Base-by-base conservation (phyloP, 1,140 invertebrate species). In the Lepeophtheirus salmonis region DNA sequence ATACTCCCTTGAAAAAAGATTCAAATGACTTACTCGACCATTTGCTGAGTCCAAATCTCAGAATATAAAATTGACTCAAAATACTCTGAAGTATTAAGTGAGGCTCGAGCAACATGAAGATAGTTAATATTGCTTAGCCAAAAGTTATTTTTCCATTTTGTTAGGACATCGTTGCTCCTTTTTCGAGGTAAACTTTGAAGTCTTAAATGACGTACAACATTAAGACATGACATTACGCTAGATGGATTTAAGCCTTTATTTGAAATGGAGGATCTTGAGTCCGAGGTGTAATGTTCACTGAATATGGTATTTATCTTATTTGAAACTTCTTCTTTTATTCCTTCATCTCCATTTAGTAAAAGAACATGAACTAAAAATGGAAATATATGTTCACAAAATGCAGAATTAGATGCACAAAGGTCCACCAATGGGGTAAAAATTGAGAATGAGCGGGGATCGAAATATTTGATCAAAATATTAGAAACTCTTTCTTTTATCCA, bases 21-120 rank as follows among this genome's bases (percentile, higher is more conserved):
- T n/a, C n/a, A n/a, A n/a, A n/a, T n/a, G 2, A 18, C 17, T 25
- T 24, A 23, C 25, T 25, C 26, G 17, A 24, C n/a, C 4, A 57
- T 16, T 14, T 25, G 14, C 25, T 57, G 55, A 25, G 23, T 16
- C 59, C 59, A 61, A n/a, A 61, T n/a, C 12, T 61, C 59, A 55
- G 20, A 52, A 21, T 50, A 61, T 3, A 61, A 18, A 24, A 61
- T 56, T 18, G 59, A 18, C 16, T 48, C 24, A 3, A 54, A 53
- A 54, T 53, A 53, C 3, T 18, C 50, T 2, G 13, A 18, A 30
- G 17, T 20, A 3, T 22, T 16, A 3, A 55, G 25, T 6, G 59
- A 16, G 21, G 50, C 50, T n/a, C 24, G 1, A 53, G 59, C 59
- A 4, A 53, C 59, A n/a, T 54, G 17, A 22, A 61, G 50, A 30